Conservation (phyloP, 2,113 vertebrate species). For the human (Homo sapiens) region GRCh38 chr1:145016501-145017000, state of each 20-base stretch:
- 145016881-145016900: no score
- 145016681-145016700: background rate
- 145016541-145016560: conserved; percentile 21
- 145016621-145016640: background rate
- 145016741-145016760: conserved; percentile 23
- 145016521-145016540: conserved; percentile 53
- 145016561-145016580: conserved; percentile 40
- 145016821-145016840: conserved; percentile 22
- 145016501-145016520: background rate
- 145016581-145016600: conserved; percentile 40
- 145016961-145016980: no score
- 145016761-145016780: conserved; percentile 4
- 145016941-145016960: no score
- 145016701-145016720: background rate
- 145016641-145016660: background rate
- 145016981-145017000: no score
- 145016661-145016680: background rate
- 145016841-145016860: background rate
- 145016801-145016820: background rate
- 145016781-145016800: conserved; percentile 16
- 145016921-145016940: no score
- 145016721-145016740: background rate
- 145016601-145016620: background rate
- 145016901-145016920: no score
- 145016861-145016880: no score